Evolutionary conservation across 2,888 invertebrate genomes (phyloP).

Genomic region (Melanostoma scalare): DNA sequence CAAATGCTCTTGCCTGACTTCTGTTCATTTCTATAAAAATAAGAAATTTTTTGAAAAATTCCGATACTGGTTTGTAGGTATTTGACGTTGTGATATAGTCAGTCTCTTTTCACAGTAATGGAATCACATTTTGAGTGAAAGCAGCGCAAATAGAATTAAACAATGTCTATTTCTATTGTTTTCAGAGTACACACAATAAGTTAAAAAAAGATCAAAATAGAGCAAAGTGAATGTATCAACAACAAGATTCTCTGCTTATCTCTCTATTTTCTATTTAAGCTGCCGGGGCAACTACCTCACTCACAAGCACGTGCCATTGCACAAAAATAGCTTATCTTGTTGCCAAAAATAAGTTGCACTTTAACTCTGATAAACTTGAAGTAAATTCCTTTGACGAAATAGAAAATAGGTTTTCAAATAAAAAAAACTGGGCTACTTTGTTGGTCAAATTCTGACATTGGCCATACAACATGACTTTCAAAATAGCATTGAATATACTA

Average conservation of each 20-base stretch:
- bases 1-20: no score
- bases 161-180: no score
- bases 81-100: no score
- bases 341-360: constrained; percentile 49
- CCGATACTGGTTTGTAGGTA: no score
- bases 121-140: no score
- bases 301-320: constrained; percentile 42
- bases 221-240: neutral
- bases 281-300: constrained; percentile 25
- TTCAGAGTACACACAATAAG: neutral
- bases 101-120: no score
- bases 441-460: constrained; percentile 6
- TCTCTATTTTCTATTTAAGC: neutral
- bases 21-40: no score
- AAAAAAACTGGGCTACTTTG: constrained; percentile 25
- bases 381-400: constrained; percentile 3
- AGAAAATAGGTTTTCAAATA: constrained; percentile 1
- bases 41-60: no score
- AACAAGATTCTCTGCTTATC: neutral
- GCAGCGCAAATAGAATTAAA: no score
- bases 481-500: neutral
- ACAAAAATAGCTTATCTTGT: constrained; percentile 41
- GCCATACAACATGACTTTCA: constrained; percentile 47
- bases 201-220: neutral
- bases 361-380: constrained; percentile 18